These are phyloP conservation scores for Griposia aprilina DNA, from an alignment of 2,888 invertebrate species.

Conservation along the genomic window DNA sequence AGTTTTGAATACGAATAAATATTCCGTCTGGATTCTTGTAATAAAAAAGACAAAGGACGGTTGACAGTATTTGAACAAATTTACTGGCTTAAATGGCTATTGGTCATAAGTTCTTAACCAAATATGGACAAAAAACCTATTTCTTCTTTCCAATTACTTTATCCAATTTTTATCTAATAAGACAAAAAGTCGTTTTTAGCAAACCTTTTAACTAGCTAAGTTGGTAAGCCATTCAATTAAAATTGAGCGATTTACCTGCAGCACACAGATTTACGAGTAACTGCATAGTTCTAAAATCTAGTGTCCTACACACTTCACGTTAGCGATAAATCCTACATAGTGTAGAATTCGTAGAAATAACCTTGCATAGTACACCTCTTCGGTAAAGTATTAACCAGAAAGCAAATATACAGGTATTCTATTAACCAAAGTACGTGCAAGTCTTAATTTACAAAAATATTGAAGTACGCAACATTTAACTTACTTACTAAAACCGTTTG, in stretches of 20 bases:
- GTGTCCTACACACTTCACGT: neutral
- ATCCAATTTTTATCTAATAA: too few relatives aligned
- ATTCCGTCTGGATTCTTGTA: constrained; percentile 16
- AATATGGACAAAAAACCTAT: too few relatives aligned
- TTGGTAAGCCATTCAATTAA: constrained; percentile 3
- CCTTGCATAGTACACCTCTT: neutral
- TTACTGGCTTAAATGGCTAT: constrained; percentile 2
- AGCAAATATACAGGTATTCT: too few relatives aligned
- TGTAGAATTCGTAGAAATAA: neutral
- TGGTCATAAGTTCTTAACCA: too few relatives aligned
- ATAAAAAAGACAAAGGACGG: constrained; percentile 17
- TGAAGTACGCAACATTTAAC: neutral
- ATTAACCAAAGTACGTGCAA: too few relatives aligned
- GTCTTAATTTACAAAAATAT: neutral
- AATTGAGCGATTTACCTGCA: constrained; percentile 7
- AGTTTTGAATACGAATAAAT: constrained; percentile 57
- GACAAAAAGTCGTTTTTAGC: too few relatives aligned
- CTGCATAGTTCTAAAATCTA: constrained; percentile 5
- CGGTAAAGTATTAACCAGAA: neutral
- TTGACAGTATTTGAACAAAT: neutral
- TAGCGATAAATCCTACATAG: neutral
- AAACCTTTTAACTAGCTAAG: too few relatives aligned
- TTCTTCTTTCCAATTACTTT: too few relatives aligned
- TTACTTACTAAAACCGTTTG: neutral
- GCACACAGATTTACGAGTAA: constrained; percentile 9